Base-by-base conservation (phyloP, 2,797 vertebrate species). In the Jordanella pulchra region DNA sequence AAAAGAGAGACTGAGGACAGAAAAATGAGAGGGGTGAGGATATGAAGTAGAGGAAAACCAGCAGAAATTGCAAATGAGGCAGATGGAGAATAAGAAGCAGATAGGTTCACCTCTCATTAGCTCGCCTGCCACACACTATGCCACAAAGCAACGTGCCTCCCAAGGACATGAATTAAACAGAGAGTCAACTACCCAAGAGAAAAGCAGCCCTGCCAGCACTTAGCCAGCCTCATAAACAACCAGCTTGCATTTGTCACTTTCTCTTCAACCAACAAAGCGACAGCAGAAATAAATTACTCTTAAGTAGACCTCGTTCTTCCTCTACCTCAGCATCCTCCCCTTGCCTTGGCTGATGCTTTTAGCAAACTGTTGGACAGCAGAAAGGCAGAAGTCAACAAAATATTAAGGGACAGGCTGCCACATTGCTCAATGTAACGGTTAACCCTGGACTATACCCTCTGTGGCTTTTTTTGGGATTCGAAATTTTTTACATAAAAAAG, bases 201-300 rank as follows among this genome's bases (percentile, higher is more conserved):
- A 89, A 91, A 85, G 84, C 81, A 80, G 87, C 88, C 81, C 82
- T 83, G 84, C 77, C 77, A 89, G 86, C 93, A 91, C 90, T 93
- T 91, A 92, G 85, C 89, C 84, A 78, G 76, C 79, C 86, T 75
- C 91, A 93, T 93, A 93, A 92, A 91, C 87, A 93, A 86, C 75
- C 71, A 69, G 81, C 77, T 82, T 54, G 74, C 79, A 92, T 95
- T 91, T 92, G 92, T 95, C 94, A 93, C 93, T 90, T 90, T 89
- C 91, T 92, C 90, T 92, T 93, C 89, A 69, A 83, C 91, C 92
- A 93, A 94, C 88, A 93, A 92, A 93, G 93, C 84, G 92, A 94
- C 93, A 93, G 87, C 74, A 76, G 90, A 94, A 94, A 96, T 93
- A 95, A 95, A 95, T 95, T 93, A 93, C 88, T 92, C 94, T 91